Evolutionary conservation across 2,797 vertebrate genomes (phyloP).

Genomic region (Oryzias dopingdopingensis): DNA sequence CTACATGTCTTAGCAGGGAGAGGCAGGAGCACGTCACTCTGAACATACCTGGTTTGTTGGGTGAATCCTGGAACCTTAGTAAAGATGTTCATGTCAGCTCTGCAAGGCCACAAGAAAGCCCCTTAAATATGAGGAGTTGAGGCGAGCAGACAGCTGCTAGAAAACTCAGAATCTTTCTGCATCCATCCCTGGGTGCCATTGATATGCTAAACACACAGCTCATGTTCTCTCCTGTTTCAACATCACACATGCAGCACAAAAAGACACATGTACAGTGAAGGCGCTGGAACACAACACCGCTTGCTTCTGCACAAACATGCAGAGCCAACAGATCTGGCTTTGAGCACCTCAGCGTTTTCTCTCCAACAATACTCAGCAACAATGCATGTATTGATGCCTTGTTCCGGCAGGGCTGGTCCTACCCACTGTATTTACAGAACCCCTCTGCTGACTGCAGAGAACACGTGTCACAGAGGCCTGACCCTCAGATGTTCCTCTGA

Average conservation of each 20-base stretch:
- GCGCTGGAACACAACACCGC: conserved; percentile 6
- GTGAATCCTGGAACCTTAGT: conserved; percentile 79
- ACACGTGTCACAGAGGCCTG: no score
- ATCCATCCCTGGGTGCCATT: conserved; percentile 59
- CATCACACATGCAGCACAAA: not conserved
- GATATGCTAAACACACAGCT: conserved; percentile 76
- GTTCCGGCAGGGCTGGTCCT: conserved; percentile 4
- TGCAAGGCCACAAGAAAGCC: conserved; percentile 59
- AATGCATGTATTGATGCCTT: conserved; percentile 42
- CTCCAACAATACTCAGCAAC: conserved; percentile 48
- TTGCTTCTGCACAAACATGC: conserved; percentile 52
- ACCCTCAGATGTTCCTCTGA: no score
- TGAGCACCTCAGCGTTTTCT: conserved; percentile 66
- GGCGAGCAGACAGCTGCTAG: conserved; percentile 58
- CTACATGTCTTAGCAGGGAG: not conserved
- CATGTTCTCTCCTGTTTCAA: not conserved
- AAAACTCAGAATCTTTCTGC: conserved; percentile 71
- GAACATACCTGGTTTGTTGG: conserved; percentile 82
- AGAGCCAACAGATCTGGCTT: conserved; percentile 64
- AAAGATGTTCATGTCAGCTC: conserved; percentile 85
- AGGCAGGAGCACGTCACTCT: conserved; percentile 17
- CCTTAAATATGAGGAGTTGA: conserved; percentile 76
- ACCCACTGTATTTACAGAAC: no score
- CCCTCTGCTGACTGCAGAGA: no score
- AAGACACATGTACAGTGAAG: conserved; percentile 6